These are phyloP conservation scores for Eucera pruinosa DNA, from an alignment of 2,888 invertebrate species.

Conservation along the genomic window DNA sequence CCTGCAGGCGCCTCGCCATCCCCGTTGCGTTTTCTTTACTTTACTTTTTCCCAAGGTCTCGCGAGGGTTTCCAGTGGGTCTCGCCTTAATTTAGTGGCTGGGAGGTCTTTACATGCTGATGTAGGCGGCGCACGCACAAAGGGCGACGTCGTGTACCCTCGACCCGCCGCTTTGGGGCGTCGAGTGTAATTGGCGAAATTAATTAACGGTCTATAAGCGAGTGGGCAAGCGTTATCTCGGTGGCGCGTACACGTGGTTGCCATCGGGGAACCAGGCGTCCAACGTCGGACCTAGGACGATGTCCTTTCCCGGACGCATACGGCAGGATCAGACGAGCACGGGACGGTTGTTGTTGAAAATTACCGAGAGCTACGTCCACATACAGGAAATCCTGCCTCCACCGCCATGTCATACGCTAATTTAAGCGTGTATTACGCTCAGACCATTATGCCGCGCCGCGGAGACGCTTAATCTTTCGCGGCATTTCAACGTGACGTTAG, in stretches of 20 bases:
- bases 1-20: not conserved
- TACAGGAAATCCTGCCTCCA: not conserved
- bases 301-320: conserved; percentile 12
- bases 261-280: conserved; percentile 2
- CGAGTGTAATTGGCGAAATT: conserved; percentile 75
- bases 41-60: not conserved
- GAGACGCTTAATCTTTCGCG: conserved; percentile 2
- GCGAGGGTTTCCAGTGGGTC: not conserved
- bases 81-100: conserved; percentile 8
- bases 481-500: not conserved
- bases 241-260: conserved; percentile 28
- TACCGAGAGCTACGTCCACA: conserved; percentile 7
- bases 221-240: conserved; percentile 46
- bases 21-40: not conserved
- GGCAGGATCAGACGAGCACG: not conserved
- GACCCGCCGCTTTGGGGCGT: conserved; percentile 47
- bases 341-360: conserved; percentile 19
- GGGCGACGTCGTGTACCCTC: conserved; percentile 18
- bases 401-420: conserved; percentile 15
- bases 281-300: not conserved
- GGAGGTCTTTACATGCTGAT: not conserved
- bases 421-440: conserved; percentile 5
- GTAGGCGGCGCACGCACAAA: conserved; percentile 31
- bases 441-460: not conserved
- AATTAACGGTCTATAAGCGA: conserved; percentile 75